Percentiles rank a stretch among this genome's conserved stretches.
Evolutionary conservation across 2,888 invertebrate species (phyloP).

Genomic region (Ferdinandea cuprea): DNA sequence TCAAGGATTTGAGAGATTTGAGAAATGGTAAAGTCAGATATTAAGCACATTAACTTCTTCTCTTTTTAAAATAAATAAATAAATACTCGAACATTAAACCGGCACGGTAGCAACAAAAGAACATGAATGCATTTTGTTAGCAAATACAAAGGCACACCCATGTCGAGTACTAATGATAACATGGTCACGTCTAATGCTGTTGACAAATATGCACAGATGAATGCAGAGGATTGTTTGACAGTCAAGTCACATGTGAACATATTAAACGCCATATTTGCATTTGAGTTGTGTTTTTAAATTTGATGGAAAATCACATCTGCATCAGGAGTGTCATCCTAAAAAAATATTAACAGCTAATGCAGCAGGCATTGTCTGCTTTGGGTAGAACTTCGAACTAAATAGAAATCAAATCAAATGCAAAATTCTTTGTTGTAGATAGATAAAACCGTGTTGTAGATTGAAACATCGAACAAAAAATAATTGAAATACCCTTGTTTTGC

Average conservation of each 20-base stretch:
- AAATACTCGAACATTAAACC: neutral
- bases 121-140: slow-evolving; percentile 46
- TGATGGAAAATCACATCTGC: slow-evolving; percentile 58
- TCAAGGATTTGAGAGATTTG: slow-evolving; percentile 19
- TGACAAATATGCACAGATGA: slow-evolving; percentile 49
- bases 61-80: neutral
- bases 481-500: too few relatives aligned
- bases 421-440: too few relatives aligned
- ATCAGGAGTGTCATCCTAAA: neutral
- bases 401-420: too few relatives aligned
- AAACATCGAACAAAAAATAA: too few relatives aligned
- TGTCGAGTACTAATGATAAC: slow-evolving; percentile 53
- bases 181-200: slow-evolving; percentile 25
- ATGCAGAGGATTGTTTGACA: slow-evolving; percentile 23
- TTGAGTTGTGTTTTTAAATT: slow-evolving; percentile 32
- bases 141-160: slow-evolving; percentile 20
- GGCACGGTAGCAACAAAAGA: slow-evolving; percentile 52
- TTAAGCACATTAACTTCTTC: slow-evolving; percentile 34
- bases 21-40: slow-evolving; percentile 18
- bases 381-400: too few relatives aligned
- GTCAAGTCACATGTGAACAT: slow-evolving; percentile 10
- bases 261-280: slow-evolving; percentile 19
- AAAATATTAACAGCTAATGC: neutral
- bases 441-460: too few relatives aligned
- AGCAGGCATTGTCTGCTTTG: neutral